phyloP scores from a whole-genome alignment of 2,797 vertebrate genomes.

The Tangara arthus region DNA sequence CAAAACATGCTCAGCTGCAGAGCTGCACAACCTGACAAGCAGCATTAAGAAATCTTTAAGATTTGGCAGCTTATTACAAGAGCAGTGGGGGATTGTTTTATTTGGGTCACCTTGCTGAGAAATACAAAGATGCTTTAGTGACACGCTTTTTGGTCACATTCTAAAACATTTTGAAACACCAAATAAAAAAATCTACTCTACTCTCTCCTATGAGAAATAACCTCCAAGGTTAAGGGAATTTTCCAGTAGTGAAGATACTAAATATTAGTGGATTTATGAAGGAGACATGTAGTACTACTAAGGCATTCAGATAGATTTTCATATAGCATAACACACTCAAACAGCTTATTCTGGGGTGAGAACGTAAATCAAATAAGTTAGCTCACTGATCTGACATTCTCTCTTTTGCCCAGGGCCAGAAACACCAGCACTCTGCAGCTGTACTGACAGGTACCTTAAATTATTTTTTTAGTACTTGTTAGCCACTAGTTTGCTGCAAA shows the following conservation, averaged over 20 bases:
- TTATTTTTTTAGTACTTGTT: not conserved
- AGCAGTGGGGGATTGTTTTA: not conserved
- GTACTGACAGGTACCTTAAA: not conserved
- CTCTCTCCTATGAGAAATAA: not conserved
- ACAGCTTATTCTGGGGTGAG: not conserved
- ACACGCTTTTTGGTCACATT: not conserved
- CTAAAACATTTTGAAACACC: not conserved
- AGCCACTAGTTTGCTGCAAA: not conserved
- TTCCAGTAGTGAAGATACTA: not conserved
- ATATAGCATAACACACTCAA: not conserved
- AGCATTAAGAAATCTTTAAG: not conserved
- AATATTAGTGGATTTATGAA: not conserved
- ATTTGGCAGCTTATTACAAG: constrained; percentile 14
- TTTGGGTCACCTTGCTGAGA: constrained; percentile 6
- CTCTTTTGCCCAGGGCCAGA: not conserved
- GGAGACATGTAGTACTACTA: not conserved
- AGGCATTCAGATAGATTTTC: not conserved
- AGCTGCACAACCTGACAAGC: not conserved
- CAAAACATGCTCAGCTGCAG: not conserved
- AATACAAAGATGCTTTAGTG: not conserved
- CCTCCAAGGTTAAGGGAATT: not conserved
- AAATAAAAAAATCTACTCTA: not conserved
- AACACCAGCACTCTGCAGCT: not conserved
- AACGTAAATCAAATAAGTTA: not conserved
- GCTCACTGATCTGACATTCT: not conserved